These are phyloP conservation scores for Tolmerus cingulatus DNA, from an alignment of 2,888 invertebrate genomes.

Conservation along the genomic window DNA sequence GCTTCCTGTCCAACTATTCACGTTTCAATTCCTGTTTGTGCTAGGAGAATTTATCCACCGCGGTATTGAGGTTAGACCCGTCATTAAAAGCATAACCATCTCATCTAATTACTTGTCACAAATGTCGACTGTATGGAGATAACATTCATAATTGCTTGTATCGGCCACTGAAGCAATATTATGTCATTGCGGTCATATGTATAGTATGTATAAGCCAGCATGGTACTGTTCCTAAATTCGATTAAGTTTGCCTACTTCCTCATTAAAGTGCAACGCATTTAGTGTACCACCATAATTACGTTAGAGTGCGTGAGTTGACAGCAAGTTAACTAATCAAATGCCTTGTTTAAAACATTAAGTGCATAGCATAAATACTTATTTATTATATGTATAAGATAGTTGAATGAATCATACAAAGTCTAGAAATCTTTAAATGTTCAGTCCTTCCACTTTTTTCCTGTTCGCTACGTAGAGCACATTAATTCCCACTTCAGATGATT, in stretches of 20 bases:
- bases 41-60: not conserved
- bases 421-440: not conserved
- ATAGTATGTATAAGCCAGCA: not conserved
- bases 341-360: not conserved
- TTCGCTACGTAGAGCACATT: not conserved
- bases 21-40: not conserved
- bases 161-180: not conserved
- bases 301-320: not conserved
- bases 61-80: not conserved
- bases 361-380: too few species aligned
- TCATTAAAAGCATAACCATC: not conserved
- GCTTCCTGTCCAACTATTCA: not conserved
- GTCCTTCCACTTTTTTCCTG: too few species aligned
- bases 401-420: not conserved
- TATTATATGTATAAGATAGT: not conserved
- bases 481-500: not conserved
- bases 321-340: not conserved
- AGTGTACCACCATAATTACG: not conserved
- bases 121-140: not conserved
- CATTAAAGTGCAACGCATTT: not conserved
- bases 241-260: not conserved
- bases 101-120: not conserved
- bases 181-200: not conserved
- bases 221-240: not conserved
- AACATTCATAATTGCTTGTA: not conserved